Evolutionary conservation across 2,113 vertebrate genomes (phyloP).

Genomic region (Chloropsis cyanopogon): DNA sequence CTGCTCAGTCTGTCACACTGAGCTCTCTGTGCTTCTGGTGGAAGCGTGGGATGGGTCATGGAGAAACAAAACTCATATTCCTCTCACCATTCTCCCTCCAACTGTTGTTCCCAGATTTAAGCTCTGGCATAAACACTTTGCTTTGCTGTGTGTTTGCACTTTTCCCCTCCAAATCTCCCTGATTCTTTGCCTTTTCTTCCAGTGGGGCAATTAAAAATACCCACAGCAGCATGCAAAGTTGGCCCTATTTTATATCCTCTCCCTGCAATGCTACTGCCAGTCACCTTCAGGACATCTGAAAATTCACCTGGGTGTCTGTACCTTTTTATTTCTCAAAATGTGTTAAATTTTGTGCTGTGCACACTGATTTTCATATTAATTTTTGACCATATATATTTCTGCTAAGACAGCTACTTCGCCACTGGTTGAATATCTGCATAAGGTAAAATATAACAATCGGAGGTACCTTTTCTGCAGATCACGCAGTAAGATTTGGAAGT

Average conservation of each 20-base stretch:
- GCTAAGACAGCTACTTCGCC: background rate
- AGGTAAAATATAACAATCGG: background rate
- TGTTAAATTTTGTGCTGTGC: background rate
- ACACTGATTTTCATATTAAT: background rate
- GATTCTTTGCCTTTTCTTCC: background rate
- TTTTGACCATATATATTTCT: background rate
- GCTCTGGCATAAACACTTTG: background rate
- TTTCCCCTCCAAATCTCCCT: background rate
- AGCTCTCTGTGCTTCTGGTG: background rate
- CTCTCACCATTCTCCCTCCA: background rate
- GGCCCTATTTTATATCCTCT: background rate
- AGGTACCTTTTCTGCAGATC: too few species aligned
- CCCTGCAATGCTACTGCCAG: background rate
- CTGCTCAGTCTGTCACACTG: too few species aligned
- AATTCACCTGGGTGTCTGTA: background rate
- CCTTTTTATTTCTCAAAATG: background rate
- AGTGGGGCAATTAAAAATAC: background rate
- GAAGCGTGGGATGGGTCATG: background rate
- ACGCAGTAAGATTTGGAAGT: rapidly evolving
- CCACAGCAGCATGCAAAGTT: background rate
- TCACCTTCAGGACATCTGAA: background rate
- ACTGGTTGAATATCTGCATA: too few species aligned
- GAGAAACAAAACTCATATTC: background rate
- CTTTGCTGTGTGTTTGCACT: background rate
- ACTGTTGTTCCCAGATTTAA: background rate